Percentiles rank a stretch among this genome's conserved stretches.
These are phyloP conservation scores for Orestias chungarensis DNA, from an alignment of 2,797 vertebrate genomes.

Conservation along the genomic window DNA sequence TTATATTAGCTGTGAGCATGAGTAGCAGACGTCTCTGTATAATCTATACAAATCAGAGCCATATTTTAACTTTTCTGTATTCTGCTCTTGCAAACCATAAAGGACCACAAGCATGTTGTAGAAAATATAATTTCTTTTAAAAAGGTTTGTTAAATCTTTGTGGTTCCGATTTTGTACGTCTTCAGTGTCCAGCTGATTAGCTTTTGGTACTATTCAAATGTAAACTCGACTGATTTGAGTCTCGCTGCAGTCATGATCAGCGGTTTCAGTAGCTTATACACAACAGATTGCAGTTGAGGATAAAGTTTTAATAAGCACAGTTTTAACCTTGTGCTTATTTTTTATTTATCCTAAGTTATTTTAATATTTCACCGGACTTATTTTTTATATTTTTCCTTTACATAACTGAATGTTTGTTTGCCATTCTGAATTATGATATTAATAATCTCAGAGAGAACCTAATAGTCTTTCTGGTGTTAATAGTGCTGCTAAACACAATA, in stretches of 20 bases:
- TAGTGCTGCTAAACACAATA: neutral
- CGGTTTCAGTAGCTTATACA: neutral
- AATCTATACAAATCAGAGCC: neutral
- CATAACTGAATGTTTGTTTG: neutral
- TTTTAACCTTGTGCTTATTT: neutral
- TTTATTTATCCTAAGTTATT: neutral
- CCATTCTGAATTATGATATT: neutral
- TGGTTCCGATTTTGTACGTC: no score
- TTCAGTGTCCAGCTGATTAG: neutral
- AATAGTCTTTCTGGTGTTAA: no score
- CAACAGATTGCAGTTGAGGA: neutral
- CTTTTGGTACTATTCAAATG: neutral
- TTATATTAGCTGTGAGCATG: neutral
- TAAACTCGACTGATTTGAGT: neutral
- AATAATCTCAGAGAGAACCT: neutral
- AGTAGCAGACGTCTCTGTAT: neutral
- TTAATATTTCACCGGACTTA: neutral
- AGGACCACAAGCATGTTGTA: neutral
- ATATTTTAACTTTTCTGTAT: neutral
- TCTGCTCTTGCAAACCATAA: neutral
- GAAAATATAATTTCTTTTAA: neutral
- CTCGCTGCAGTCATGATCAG: neutral
- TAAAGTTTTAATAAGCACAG: no score
- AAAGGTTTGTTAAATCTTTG: neutral
- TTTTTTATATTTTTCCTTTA: neutral